phyloP scores from a whole-genome alignment of 2,113 vertebrate genomes.

The Chlamydotis undulata region DNA sequence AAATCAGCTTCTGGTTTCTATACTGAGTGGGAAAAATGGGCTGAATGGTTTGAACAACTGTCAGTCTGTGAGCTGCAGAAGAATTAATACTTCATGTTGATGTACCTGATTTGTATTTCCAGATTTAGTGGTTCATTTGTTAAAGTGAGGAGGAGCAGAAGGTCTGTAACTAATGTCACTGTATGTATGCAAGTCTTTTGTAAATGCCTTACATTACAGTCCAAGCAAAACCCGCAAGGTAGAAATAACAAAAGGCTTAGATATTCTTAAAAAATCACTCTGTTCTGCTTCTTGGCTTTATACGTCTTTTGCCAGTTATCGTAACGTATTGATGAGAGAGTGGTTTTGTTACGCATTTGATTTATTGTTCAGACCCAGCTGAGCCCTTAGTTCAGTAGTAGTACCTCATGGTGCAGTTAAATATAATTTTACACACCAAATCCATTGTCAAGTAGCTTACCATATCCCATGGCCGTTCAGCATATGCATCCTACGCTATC shows the following conservation, averaged over 20 bases:
- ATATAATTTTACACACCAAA: not conserved
- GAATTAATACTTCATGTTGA: not conserved
- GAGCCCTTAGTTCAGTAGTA: not conserved
- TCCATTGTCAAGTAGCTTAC: not conserved
- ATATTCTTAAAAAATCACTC: not conserved
- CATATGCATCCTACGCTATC: not conserved
- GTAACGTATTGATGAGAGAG: not conserved
- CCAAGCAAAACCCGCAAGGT: not conserved
- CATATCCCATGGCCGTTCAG: not conserved
- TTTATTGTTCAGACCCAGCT: not conserved
- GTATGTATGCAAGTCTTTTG: not conserved
- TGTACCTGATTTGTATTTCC: not conserved
- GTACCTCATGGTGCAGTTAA: not conserved
- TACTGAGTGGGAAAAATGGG: not conserved
- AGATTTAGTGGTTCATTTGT: not conserved
- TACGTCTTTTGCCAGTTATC: not conserved
- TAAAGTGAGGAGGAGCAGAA: not conserved
- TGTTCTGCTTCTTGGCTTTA: not conserved
- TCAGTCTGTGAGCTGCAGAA: not conserved
- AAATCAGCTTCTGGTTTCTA: not conserved
- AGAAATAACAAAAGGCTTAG: not conserved
- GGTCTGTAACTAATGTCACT: not conserved
- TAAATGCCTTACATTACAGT: not conserved
- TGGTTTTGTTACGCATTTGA: not conserved
- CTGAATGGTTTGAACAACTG: not conserved